These are phyloP conservation scores for Pachycephus smyrnensis DNA, from an alignment of 2,888 invertebrate genomes.

Conservation along the genomic window DNA sequence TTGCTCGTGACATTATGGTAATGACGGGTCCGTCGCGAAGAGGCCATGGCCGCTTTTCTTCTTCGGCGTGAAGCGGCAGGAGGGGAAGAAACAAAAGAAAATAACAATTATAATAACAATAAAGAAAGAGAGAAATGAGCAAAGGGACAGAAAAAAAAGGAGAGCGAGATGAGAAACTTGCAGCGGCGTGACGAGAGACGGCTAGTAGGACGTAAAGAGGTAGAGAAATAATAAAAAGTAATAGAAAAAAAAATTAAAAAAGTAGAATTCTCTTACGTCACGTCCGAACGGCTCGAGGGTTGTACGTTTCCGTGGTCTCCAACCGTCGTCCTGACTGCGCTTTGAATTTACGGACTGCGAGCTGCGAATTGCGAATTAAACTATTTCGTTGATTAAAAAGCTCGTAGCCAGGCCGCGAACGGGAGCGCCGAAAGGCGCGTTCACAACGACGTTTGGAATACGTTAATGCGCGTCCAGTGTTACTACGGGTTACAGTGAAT, in stretches of 20 bases:
- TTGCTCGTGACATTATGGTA: neutral
- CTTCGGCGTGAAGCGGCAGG: neutral
- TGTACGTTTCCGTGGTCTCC: neutral
- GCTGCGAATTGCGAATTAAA: neutral
- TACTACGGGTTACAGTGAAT: neutral
- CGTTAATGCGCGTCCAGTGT: neutral
- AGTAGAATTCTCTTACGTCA: neutral
- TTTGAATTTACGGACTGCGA: neutral
- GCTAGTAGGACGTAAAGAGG: neutral
- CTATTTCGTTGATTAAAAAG: neutral
- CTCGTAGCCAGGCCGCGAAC: neutral
- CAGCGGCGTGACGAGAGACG: neutral
- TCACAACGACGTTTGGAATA: neutral
- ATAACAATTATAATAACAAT: neutral
- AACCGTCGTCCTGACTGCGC: neutral
- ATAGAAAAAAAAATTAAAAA: neutral
- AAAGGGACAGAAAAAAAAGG: neutral
- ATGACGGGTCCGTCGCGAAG: neutral
- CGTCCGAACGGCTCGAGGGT: neutral
- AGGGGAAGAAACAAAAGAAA: neutral
- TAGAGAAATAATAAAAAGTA: neutral
- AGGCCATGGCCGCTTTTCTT: neutral
- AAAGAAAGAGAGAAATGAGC: neutral
- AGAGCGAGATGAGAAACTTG: neutral
- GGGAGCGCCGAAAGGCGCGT: neutral